Conservation (phyloP, 2,797 vertebrate species). For the Remorina albescens region DNA sequence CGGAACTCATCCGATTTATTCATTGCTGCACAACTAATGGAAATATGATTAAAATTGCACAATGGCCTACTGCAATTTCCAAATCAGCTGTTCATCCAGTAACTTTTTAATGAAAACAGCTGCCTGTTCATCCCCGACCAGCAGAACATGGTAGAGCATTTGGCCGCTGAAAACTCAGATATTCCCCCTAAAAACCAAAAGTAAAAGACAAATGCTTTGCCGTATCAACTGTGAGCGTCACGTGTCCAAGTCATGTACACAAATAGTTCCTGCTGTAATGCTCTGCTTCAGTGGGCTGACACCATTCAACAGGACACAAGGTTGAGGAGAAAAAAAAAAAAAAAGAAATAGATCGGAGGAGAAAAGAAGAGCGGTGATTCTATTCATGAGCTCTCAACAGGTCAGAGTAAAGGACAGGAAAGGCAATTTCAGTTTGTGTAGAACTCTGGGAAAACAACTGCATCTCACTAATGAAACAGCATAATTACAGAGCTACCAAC, state of each 20-base stretch:
- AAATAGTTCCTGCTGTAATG: slow-evolving; percentile 61
- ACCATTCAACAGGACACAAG: slow-evolving; percentile 45
- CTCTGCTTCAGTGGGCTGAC: slow-evolving; percentile 57
- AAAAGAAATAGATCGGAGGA: slow-evolving; percentile 52
- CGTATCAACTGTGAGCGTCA: neutral
- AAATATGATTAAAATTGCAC: too few relatives aligned
- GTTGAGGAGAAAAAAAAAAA: slow-evolving; percentile 33
- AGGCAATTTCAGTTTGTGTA: slow-evolving; percentile 54
- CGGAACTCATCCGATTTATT: too few relatives aligned
- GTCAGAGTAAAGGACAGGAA: slow-evolving; percentile 55
- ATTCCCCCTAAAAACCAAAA: neutral
- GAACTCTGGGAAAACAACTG: slow-evolving; percentile 32
- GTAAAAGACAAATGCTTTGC: neutral
- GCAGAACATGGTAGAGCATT: neutral
- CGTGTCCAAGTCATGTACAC: too few relatives aligned
- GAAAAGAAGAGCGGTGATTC: slow-evolving; percentile 30
- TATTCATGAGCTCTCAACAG: slow-evolving; percentile 53
- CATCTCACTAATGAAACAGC: slow-evolving; percentile 20
- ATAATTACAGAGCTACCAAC: slow-evolving; percentile 15
- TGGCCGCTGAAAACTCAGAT: neutral
- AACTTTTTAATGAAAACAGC: too few relatives aligned
- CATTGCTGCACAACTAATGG: too few relatives aligned
- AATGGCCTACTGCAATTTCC: too few relatives aligned
- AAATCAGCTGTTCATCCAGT: too few relatives aligned
- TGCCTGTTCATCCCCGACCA: too few relatives aligned